Evolutionary conservation across 2,113 vertebrate species (phyloP).

Genomic region (Mormyrus iriodes): DNA sequence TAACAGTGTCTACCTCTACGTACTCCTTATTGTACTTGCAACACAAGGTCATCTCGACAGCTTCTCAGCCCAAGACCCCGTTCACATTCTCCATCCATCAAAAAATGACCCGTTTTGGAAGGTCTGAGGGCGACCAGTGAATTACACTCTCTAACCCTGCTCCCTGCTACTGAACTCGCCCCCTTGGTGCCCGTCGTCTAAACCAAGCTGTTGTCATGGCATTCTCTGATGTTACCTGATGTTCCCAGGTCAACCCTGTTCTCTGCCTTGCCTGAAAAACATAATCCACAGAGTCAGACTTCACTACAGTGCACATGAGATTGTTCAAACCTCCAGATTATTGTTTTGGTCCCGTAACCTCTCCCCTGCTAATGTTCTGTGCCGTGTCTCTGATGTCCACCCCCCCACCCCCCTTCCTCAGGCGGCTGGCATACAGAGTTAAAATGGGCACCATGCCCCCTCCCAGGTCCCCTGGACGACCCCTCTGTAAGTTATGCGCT

Average conservation of each 20-base stretch:
- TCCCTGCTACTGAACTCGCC: neutral
- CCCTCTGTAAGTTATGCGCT: constrained; percentile 70
- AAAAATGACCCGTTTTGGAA: neutral
- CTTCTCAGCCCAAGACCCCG: neutral
- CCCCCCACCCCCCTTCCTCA: constrained; percentile 35
- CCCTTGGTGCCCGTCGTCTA: neutral
- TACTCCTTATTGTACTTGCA: neutral
- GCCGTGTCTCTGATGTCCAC: neutral
- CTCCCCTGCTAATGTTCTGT: neutral
- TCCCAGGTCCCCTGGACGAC: constrained; percentile 71
- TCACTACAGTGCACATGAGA: neutral
- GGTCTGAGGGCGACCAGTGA: neutral
- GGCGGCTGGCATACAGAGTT: constrained; percentile 82
- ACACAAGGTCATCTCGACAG: neutral
- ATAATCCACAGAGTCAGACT: neutral
- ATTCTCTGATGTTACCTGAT: neutral
- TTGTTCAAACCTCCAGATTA: no score
- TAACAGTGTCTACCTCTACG: neutral
- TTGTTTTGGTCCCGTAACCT: neutral
- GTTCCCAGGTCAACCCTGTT: neutral
- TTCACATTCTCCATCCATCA: neutral
- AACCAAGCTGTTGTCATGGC: neutral
- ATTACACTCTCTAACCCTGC: neutral
- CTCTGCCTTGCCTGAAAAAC: neutral
- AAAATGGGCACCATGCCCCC: constrained; percentile 73